These are phyloP conservation scores for Bombus huntii DNA, from an alignment of 1,140 invertebrate species.

Conservation along the genomic window DNA sequence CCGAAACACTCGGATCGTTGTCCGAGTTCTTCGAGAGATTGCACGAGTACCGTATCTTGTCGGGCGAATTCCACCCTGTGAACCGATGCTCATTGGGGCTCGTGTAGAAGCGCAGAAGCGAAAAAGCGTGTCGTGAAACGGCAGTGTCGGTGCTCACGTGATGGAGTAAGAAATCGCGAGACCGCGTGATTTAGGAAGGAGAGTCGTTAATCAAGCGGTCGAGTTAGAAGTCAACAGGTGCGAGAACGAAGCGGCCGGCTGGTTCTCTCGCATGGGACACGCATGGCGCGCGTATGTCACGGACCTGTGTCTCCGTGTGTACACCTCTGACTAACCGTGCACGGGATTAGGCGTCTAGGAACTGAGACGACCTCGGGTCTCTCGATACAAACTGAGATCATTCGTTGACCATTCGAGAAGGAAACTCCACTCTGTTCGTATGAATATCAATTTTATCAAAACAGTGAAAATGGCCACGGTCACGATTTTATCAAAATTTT, in stretches of 20 bases:
- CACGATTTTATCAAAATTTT: not conserved
- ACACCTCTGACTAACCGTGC: not conserved
- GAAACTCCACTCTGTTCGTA: no score
- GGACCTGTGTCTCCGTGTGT: conserved; percentile 14
- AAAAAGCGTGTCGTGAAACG: conserved; percentile 35
- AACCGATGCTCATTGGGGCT: not conserved
- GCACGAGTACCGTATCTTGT: not conserved
- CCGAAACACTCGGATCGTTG: not conserved
- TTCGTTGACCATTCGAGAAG: no score
- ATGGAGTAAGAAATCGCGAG: conserved; percentile 60
- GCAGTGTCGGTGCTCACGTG: conserved; percentile 31
- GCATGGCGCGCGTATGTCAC: conserved; percentile 59
- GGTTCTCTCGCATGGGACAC: conserved; percentile 55
- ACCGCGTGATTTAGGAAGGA: conserved; percentile 67
- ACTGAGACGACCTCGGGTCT: not conserved
- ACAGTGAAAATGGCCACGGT: no score
- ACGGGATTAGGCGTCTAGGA: not conserved
- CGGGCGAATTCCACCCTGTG: no score
- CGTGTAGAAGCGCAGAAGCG: not conserved
- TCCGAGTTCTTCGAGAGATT: no score
- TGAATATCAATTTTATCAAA: no score
- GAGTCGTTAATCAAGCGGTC: conserved; percentile 69
- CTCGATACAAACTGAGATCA: no score
- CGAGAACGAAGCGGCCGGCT: conserved; percentile 40
- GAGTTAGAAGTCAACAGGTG: conserved; percentile 72